phyloP scores from a whole-genome alignment of 2,113 vertebrate genomes.

The Circaetus gallicus region DNA sequence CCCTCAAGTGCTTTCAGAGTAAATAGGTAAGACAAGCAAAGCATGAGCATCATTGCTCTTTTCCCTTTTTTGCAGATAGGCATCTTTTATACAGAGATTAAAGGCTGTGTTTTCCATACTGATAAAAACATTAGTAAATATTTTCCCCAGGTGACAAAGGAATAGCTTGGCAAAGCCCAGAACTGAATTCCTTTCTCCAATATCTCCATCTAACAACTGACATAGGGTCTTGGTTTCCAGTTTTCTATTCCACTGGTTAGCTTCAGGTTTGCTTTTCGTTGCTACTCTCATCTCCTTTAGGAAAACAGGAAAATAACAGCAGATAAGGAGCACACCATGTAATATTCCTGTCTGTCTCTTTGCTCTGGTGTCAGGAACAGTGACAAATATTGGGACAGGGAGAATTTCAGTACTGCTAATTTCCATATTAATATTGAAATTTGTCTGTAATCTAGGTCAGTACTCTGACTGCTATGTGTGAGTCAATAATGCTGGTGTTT shows the following conservation, averaged over 20 bases:
- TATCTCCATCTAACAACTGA: neutral
- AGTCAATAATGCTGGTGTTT: neutral
- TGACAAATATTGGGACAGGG: neutral
- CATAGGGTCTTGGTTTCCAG: fast-evolving
- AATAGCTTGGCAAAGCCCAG: neutral
- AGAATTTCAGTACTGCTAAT: neutral
- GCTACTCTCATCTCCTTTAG: neutral
- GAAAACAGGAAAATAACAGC: neutral
- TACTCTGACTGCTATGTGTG: neutral
- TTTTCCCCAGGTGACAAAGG: neutral
- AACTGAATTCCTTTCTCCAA: neutral
- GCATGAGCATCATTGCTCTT: neutral
- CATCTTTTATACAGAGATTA: neutral
- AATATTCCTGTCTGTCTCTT: neutral
- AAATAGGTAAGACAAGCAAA: neutral
- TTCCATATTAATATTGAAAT: neutral
- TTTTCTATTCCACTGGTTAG: neutral
- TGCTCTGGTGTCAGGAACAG: neutral
- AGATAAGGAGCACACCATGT: neutral
- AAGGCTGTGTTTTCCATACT: neutral
- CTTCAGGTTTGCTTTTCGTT: neutral
- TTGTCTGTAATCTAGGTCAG: neutral
- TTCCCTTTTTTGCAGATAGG: neutral
- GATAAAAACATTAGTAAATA: neutral
- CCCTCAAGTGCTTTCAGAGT: neutral